Conservation (phyloP, 2,113 vertebrate genomes). For the Microtus pennsylvanicus region DNA sequence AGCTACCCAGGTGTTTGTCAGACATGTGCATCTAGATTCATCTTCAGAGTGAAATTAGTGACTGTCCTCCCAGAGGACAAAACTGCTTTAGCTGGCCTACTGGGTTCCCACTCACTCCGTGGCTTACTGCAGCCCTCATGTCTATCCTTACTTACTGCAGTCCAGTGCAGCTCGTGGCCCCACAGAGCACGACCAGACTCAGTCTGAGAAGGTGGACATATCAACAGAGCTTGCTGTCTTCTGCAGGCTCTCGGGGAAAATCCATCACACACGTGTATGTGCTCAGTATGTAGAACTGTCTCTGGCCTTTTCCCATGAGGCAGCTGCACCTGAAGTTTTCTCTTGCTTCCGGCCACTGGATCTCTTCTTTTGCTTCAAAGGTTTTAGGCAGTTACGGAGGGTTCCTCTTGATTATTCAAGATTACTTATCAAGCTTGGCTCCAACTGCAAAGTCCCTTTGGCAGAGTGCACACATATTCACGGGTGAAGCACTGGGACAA, state of each 20-base stretch:
- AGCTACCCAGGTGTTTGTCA: accelerated
- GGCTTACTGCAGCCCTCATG: accelerated
- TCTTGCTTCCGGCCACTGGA: background rate
- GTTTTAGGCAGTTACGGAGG: accelerated
- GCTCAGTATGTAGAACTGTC: background rate
- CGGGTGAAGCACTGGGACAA: background rate
- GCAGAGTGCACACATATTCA: accelerated
- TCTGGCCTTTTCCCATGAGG: background rate
- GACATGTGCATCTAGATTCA: accelerated
- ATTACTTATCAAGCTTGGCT: background rate
- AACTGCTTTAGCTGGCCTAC: accelerated
- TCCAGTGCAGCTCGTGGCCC: accelerated
- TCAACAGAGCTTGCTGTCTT: background rate
- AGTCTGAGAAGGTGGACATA: background rate
- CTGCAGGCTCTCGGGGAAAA: background rate
- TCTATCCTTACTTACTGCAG: accelerated
- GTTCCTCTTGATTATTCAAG: background rate
- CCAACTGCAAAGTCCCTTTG: background rate
- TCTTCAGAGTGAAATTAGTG: background rate
- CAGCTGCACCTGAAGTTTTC: background rate
- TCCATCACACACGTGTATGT: too few species aligned
- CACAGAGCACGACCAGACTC: accelerated
- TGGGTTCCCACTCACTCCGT: too few species aligned
- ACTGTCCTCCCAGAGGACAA: background rate
- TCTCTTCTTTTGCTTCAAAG: background rate